These are phyloP conservation scores for Sphaerodactylus townsendi DNA, from an alignment of 2,113 vertebrate species.

Conservation along the genomic window DNA sequence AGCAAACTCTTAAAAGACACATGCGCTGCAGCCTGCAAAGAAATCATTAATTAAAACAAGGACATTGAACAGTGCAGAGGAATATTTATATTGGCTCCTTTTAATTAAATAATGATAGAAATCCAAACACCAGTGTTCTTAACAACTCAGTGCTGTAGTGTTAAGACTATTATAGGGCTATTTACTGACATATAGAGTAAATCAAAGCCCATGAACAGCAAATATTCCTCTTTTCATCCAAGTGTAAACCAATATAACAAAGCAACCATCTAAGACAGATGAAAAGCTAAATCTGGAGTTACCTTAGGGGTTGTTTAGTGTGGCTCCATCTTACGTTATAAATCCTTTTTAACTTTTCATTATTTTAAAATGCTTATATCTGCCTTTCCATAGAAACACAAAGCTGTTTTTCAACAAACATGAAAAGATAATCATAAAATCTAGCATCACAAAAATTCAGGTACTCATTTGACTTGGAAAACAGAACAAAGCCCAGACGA, in stretches of 20 bases:
- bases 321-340: neutral
- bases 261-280: neutral
- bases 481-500: too few species aligned
- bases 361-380: too few species aligned
- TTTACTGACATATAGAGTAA: constrained; percentile 1
- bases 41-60: constrained; percentile 51
- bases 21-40: constrained; percentile 49
- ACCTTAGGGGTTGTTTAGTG: neutral
- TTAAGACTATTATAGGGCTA: constrained; percentile 6
- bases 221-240: neutral
- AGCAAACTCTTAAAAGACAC: constrained; percentile 49
- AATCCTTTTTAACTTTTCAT: neutral
- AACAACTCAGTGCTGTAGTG: neutral
- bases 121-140: constrained; percentile 34
- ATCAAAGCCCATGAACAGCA: constrained; percentile 1
- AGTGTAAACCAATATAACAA: neutral
- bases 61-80: constrained; percentile 53
- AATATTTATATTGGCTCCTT: constrained; percentile 58
- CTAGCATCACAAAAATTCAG: too few species aligned
- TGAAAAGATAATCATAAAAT: too few species aligned
- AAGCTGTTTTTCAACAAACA: too few species aligned
- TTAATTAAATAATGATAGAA: constrained; percentile 53
- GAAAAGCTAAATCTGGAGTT: neutral
- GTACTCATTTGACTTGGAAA: too few species aligned
- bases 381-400: too few species aligned